A percentile compares a stretch with the other conserved stretches of the same genome.
Evolutionary conservation across 2,888 invertebrate species (phyloP).

Genomic region (Smittia sp.): DNA sequence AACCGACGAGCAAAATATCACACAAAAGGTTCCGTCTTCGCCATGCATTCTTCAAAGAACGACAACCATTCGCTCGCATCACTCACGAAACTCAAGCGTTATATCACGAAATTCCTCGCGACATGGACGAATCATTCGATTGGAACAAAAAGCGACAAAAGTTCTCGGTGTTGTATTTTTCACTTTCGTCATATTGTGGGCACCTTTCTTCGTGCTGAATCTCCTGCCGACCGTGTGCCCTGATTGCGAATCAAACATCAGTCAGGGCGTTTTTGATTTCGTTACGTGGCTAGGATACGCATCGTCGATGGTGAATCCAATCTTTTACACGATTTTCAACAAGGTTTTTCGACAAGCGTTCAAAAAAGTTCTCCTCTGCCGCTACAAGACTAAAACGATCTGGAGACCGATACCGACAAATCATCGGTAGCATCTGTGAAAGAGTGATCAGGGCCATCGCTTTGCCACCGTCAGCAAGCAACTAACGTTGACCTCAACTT

Average conservation of each 20-base stretch:
- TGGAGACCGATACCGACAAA: slow-evolving; percentile 35
- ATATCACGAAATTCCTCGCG: slow-evolving; percentile 77
- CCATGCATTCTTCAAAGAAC: slow-evolving; percentile 58
- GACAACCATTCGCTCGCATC: slow-evolving; percentile 65
- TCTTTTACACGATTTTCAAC: slow-evolving; percentile 95
- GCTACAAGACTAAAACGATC: slow-evolving; percentile 56
- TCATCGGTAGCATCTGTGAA: slow-evolving; percentile 31
- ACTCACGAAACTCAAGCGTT: slow-evolving; percentile 76
- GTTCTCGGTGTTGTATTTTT: slow-evolving; percentile 92
- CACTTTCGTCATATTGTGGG: slow-evolving; percentile 91
- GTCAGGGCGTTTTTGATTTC: slow-evolving; percentile 77
- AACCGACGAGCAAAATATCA: slow-evolving; percentile 25
- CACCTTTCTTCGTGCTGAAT: slow-evolving; percentile 92
- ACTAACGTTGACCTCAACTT: too few relatives aligned
- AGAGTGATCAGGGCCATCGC: slow-evolving; percentile 1
- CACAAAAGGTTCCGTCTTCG: slow-evolving; percentile 57
- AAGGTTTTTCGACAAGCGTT: slow-evolving; percentile 90
- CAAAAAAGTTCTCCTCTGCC: slow-evolving; percentile 78
- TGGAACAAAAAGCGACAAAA: slow-evolving; percentile 95
- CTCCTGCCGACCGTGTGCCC: slow-evolving; percentile 79
- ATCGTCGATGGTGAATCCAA: slow-evolving; percentile 92
- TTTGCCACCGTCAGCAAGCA: slow-evolving; percentile 16
- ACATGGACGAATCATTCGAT: slow-evolving; percentile 77
- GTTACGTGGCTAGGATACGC: slow-evolving; percentile 93
- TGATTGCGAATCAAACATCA: slow-evolving; percentile 72